These are phyloP conservation scores for Tenualosa ilisha DNA, from an alignment of 2,797 vertebrate genomes.

Conservation along the genomic window DNA sequence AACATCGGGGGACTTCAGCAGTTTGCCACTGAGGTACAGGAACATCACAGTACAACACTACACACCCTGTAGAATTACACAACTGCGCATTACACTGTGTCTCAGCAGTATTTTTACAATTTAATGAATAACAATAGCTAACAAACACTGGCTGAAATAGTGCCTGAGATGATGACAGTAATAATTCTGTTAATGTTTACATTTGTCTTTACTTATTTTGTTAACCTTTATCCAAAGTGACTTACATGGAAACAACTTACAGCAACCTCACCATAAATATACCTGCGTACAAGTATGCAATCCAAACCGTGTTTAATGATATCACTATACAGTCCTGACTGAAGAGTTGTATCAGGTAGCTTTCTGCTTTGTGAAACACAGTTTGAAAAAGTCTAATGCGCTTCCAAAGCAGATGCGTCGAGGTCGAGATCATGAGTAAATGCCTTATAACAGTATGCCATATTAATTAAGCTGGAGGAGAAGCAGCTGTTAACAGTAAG, in stretches of 20 bases:
- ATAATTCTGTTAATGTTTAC: too few relatives aligned
- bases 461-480: neutral
- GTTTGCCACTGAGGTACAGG: conserved; percentile 88
- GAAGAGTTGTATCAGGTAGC: neutral
- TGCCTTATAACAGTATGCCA: neutral
- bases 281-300: too few relatives aligned
- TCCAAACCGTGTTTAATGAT: neutral
- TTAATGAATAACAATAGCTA: too few relatives aligned
- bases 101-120: neutral
- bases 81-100: neutral
- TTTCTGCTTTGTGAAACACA: too few relatives aligned
- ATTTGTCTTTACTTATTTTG: too few relatives aligned
- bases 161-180: too few relatives aligned
- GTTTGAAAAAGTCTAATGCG: neutral
- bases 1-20: conserved; percentile 96
- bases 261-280: too few relatives aligned
- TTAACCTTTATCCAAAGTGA: too few relatives aligned
- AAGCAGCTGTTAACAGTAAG: neutral
- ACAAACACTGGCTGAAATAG: too few relatives aligned
- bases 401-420: neutral
- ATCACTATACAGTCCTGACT: neutral
- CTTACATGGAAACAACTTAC: too few relatives aligned
- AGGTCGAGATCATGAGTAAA: neutral
- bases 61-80: neutral
- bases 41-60: neutral